Conservation (phyloP, 35 echinoderm and acorn worm genomes). For the Ophioderma brevispina region DNA sequence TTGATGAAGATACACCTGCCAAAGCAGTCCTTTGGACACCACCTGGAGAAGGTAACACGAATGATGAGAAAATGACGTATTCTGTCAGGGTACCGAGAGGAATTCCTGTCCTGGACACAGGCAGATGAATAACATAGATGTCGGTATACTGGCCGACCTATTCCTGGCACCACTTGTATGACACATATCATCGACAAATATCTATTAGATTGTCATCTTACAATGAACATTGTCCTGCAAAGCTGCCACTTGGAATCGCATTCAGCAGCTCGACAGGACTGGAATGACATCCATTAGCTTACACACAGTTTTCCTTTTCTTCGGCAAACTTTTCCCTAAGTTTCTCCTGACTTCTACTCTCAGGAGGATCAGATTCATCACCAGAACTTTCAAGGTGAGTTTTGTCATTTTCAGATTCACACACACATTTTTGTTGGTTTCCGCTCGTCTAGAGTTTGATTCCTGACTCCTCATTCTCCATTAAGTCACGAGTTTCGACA, state of each 20-base stretch:
- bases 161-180: no score
- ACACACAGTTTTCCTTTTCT: no score
- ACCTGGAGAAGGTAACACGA: constrained; percentile 7
- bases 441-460: no score
- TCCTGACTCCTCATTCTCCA: not conserved
- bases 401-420: no score
- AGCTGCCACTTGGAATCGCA: not conserved
- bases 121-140: not conserved
- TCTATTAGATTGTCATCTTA: not conserved
- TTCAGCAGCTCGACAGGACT: no score
- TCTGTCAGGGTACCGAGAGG: not conserved
- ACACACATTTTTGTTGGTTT: no score
- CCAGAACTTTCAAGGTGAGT: no score
- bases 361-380: no score
- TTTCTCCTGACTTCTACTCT: no score
- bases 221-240: not conserved
- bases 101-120: not conserved
- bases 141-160: not conserved
- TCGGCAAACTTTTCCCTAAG: no score
- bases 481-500: not conserved
- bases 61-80: constrained; percentile 4
- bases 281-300: no score
- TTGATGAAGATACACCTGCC: not conserved
- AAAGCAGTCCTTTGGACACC: not conserved
- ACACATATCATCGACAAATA: not conserved